These are phyloP conservation scores for Hystrix cristata DNA, from an alignment of 2,113 vertebrate genomes.

Conservation along the genomic window DNA sequence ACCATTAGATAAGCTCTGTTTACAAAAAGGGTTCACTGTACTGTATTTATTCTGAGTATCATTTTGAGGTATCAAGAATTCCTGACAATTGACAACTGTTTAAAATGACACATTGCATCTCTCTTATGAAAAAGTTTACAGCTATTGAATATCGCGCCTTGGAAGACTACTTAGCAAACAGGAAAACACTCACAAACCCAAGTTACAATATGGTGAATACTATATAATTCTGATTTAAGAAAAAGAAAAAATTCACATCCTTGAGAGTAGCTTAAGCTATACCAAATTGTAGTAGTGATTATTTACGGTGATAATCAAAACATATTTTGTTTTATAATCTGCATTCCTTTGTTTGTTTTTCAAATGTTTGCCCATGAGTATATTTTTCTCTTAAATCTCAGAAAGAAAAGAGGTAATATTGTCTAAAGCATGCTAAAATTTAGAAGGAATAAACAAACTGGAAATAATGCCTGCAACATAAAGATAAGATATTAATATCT, in stretches of 20 bases:
- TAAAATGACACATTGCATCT: background rate
- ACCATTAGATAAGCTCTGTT: background rate
- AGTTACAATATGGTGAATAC: background rate
- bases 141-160: background rate
- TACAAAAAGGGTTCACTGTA: background rate
- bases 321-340: constrained; percentile 41
- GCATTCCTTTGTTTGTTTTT: constrained; percentile 58
- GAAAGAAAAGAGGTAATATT: constrained; percentile 54
- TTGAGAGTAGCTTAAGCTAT: background rate
- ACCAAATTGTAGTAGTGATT: background rate
- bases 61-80: background rate
- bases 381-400: constrained; percentile 70
- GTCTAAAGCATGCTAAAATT: background rate
- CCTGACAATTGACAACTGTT: background rate
- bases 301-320: constrained; percentile 49
- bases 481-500: constrained; percentile 34
- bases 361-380: constrained; percentile 17
- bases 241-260: background rate
- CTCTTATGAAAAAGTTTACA: background rate
- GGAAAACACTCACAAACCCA: background rate
- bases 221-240: background rate
- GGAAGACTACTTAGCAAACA: background rate
- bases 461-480: background rate
- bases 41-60: background rate
- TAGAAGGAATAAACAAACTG: constrained; percentile 41